Evolutionary conservation across 2,888 invertebrate species (phyloP), one percentile per base, ranked within the genome.

Genomic region (Parthenolecanium corni): DNA sequence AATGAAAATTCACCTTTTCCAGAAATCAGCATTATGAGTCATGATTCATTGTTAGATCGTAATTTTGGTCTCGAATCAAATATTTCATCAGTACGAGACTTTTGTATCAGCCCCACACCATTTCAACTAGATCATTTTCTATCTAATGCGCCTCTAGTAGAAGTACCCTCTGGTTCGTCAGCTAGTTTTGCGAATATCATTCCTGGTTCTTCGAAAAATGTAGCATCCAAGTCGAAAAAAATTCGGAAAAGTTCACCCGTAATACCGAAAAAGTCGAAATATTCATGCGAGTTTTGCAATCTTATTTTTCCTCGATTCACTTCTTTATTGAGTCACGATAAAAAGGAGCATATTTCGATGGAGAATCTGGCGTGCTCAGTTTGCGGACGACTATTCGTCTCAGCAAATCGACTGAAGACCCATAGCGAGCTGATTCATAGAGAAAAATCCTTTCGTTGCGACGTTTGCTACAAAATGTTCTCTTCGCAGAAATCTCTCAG

Each of bases 71-170:
- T 49, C 18, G 5, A 18, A 16, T 49, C 61, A 5, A 61, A 61
- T 40, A 31, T 61, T 12, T 61, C 61, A 14, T 49, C 61, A n/a
- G 51, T 61, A 12, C 25, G 42, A 16, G 25, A 57, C 25, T 57
- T 44, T 31, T 57, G 42, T 16, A 12, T 57, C 5, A 25, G 9
- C 14, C 14, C 57, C 2, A 44, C 42, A 1, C 24, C 42, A 46
- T 44, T 6, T 9, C 4, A 46, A 21, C 14, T 44, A 18, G 18
- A 18, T 46, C 42, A 18, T 14, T 16, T 12, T 14, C 25, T 18
- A 25, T 24, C 11, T 1, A 12, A 44, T 42, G 3, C 20, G 3
- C 3, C 21, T 9, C 1, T 31, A 9, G 31, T 4, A 31, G 31
- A 31, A 9, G 5, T 31, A 9, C 5, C 6, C 4, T 20, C 23